Evolutionary conservation across 2,113 vertebrate genomes (phyloP), one percentile per base, ranked within the genome.

Genomic region (Hippocampus mohnikei): DNA sequence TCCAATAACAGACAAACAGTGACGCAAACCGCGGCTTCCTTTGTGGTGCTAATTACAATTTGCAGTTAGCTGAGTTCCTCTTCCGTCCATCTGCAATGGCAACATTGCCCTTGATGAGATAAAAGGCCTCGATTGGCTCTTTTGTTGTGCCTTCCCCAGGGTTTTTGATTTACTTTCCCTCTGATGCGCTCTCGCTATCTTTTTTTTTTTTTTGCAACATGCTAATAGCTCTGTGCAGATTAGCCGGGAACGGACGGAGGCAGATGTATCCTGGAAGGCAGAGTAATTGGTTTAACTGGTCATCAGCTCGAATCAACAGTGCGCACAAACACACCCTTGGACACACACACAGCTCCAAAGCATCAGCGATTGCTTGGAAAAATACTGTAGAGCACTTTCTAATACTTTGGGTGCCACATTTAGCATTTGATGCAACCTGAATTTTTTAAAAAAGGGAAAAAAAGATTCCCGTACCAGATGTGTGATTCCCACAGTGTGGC

Each of bases 231-330:
- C 8, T 1, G n/a, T 23, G 46, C 71, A 50, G 66, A 77, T 68
- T 23, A 18, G 18, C 61, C 16, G 12, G 66, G n/a, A 80, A 73
- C 70, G 68, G 62, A 69, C 8, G n/a, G 50, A 74, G 76, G 73
- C 80, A 79, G 76, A 75, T 74, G 74, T 59, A 75, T 70, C 58
- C 67, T 58, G 59, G 71, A 77, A 74, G 16, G 74, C 62, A 63
- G 61, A 70, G 67, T 77, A 81, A 81, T 76, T 50, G 69, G 63
- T 71, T 82, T 70, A 52, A 37, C 64, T 70, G 8, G 12, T 25
- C 46, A 65, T 65, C 41, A 46, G n/a, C 62, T 6, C 23, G 60
- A 66, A 73, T 79, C 76, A 69, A 59, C 56, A 29, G 56, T 8
- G 25, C 6, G 64, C 69, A 79, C 65, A 48, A 15, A 18, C 46